Evolutionary conservation across 1,140 invertebrate species (phyloP).

Genomic region (Macrobrachium rosenbergii): DNA sequence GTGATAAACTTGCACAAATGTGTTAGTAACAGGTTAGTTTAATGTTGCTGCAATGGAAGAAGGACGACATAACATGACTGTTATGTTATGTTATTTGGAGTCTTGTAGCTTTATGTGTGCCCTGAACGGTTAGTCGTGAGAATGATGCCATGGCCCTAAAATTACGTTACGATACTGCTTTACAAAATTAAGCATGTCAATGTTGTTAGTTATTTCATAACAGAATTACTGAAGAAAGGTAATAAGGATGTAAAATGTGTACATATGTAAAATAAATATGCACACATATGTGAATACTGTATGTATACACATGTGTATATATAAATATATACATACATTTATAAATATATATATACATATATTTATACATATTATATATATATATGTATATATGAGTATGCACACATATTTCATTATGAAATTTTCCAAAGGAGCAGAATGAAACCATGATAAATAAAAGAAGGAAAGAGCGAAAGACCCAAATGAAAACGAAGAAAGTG

Average conservation of each 20-base stretch:
- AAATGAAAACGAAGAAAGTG: neutral
- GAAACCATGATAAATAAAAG: neutral
- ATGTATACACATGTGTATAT: slow-evolving; percentile 10
- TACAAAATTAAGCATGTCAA: neutral
- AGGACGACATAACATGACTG: too few species aligned
- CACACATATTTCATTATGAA: neutral
- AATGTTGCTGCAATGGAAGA: too few species aligned
- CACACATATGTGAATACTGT: neutral
- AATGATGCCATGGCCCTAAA: too few species aligned
- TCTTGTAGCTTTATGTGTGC: too few species aligned
- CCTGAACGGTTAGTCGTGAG: too few species aligned
- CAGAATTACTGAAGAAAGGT: neutral
- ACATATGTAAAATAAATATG: neutral
- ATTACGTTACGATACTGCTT: too few species aligned
- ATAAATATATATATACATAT: slow-evolving; percentile 37
- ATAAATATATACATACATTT: slow-evolving; percentile 29
- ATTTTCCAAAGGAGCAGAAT: slow-evolving; percentile 55
- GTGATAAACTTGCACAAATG: too few species aligned
- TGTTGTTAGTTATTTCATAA: neutral
- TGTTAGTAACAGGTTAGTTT: too few species aligned
- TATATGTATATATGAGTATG: slow-evolving; percentile 3
- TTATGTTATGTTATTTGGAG: too few species aligned
- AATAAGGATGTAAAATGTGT: neutral
- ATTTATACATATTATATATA: slow-evolving; percentile 17
- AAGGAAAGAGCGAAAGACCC: neutral